phyloP scores from a whole-genome alignment of 1,140 invertebrate genomes.

The Drosophila rhopaloa region DNA sequence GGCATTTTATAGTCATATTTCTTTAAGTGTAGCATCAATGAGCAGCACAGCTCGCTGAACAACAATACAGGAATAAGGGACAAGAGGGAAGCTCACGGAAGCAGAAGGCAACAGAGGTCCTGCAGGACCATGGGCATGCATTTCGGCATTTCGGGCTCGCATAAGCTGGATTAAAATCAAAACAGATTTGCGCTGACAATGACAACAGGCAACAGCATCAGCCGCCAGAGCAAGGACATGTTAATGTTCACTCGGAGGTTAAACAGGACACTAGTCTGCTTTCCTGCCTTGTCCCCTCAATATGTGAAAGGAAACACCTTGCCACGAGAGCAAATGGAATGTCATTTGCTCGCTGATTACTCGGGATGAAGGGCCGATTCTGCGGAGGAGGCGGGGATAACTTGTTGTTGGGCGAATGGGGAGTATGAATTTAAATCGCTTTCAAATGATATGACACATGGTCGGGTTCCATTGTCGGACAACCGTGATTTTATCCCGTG shows the following conservation, averaged over 20 bases:
- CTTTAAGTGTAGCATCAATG: conserved; percentile 35
- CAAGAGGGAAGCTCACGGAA: conserved; percentile 3
- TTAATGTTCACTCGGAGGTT: conserved; percentile 50
- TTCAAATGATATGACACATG: conserved; percentile 43
- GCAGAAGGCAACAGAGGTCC: conserved; percentile 4
- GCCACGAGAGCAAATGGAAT: conserved; percentile 44
- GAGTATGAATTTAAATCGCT: conserved; percentile 46
- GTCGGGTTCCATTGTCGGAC: conserved; percentile 18
- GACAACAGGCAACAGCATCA: conserved; percentile 23
- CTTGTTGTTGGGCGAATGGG: not conserved
- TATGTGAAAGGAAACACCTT: conserved; percentile 52
- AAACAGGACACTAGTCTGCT: conserved; percentile 42
- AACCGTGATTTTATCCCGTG: conserved; percentile 17
- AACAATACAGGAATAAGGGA: conserved; percentile 39
- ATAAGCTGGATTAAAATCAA: conserved; percentile 56
- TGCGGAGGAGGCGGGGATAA: conserved; percentile 5
- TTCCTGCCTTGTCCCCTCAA: conserved; percentile 6
- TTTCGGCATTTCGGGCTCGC: conserved; percentile 37
- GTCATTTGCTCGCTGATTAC: conserved; percentile 29
- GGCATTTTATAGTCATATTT: not conserved
- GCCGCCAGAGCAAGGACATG: conserved; percentile 21
- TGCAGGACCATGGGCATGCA: conserved; percentile 48
- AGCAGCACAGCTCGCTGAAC: conserved; percentile 61
- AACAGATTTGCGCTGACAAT: conserved; percentile 54
- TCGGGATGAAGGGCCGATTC: conserved; percentile 3